Conservation (phyloP, 2,797 vertebrate species). For the Numenius phaeopus region DNA sequence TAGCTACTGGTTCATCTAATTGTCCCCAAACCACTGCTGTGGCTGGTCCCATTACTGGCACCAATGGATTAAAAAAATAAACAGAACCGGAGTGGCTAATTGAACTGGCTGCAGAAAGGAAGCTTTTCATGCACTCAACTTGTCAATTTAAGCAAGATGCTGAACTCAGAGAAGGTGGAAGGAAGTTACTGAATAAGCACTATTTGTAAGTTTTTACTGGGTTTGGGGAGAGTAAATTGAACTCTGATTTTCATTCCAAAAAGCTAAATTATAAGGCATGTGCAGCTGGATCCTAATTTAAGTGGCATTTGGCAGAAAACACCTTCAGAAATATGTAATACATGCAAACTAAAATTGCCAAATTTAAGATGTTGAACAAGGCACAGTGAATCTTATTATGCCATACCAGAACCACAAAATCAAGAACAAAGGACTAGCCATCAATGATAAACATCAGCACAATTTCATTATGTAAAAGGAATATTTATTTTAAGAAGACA, state of each 20-base stretch:
- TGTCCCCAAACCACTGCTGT: background rate
- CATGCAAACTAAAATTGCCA: background rate
- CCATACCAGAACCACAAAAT: background rate
- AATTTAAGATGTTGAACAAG: background rate
- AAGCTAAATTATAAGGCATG: background rate
- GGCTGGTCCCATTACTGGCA: background rate
- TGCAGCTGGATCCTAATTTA: background rate
- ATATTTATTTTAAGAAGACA: background rate
- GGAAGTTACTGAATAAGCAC: background rate
- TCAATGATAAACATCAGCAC: background rate
- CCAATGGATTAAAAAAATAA: accelerated
- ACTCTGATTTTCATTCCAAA: background rate
- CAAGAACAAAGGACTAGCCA: background rate
- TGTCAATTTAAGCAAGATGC: background rate
- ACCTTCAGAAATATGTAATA: background rate
- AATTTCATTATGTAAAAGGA: background rate
- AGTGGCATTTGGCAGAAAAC: background rate
- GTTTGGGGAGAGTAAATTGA: background rate
- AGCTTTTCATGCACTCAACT: background rate
- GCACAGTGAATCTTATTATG: background rate
- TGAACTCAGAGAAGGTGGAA: background rate
- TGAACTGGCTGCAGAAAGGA: background rate
- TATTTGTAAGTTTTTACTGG: background rate
- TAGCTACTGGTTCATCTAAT: background rate
- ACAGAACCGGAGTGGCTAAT: background rate